These are phyloP conservation scores for Metallyticus violacea DNA, from an alignment of 2,888 invertebrate species.

Conservation along the genomic window DNA sequence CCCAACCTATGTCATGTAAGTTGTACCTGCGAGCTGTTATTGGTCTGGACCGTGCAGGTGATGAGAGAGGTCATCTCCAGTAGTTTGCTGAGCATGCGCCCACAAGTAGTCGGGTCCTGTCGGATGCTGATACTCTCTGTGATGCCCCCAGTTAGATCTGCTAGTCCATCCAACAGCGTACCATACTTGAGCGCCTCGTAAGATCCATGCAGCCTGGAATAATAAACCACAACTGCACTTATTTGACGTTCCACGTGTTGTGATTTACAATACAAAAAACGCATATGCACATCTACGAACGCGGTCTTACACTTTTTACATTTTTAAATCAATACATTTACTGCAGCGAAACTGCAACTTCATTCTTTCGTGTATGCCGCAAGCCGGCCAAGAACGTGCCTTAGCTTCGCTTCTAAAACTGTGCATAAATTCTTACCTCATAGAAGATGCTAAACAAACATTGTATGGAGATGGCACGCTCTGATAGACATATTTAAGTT, in stretches of 20 bases:
- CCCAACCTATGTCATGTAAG: too few species aligned
- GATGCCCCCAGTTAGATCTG: slow-evolving; percentile 86
- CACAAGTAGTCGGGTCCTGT: slow-evolving; percentile 66
- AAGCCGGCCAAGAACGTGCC: too few species aligned
- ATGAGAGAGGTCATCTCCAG: slow-evolving; percentile 82
- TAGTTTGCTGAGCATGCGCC: slow-evolving; percentile 64
- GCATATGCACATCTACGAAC: too few species aligned
- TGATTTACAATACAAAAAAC: background rate
- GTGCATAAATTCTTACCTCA: too few species aligned
- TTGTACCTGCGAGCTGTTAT: slow-evolving; percentile 26
- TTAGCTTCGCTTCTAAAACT: too few species aligned
- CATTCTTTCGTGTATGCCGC: too few species aligned
- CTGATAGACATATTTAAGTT: too few species aligned
- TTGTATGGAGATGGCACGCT: too few species aligned
- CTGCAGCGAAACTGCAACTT: too few species aligned
- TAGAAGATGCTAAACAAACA: too few species aligned
- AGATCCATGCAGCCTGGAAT: slow-evolving; percentile 78
- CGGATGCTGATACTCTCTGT: slow-evolving; percentile 76
- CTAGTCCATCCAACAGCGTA: slow-evolving; percentile 81
- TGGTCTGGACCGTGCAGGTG: slow-evolving; percentile 68
- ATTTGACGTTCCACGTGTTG: background rate
- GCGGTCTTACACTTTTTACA: too few species aligned
- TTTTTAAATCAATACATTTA: too few species aligned
- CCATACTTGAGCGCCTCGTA: slow-evolving; percentile 92
- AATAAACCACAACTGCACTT: background rate